phyloP scores from a whole-genome alignment of 2,113 vertebrate genomes.

The Cavia aperea region DNA sequence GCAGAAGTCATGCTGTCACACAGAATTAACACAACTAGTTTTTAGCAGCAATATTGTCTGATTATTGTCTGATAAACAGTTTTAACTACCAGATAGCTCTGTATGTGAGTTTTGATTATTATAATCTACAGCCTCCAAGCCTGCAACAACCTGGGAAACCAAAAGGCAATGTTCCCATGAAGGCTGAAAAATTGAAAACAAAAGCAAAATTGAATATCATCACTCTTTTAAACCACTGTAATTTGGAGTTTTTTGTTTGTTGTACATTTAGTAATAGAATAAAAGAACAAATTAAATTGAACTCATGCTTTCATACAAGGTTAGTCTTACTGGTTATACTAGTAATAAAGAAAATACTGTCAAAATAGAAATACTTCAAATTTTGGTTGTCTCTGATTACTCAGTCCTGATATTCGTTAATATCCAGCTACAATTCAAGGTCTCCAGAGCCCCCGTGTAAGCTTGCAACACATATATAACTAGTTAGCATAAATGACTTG shows the following conservation, averaged over 20 bases:
- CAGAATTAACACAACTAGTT: neutral
- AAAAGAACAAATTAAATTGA: neutral
- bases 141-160: neutral
- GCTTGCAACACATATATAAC: neutral
- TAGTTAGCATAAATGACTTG: neutral
- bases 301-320: neutral
- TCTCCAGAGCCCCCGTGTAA: neutral
- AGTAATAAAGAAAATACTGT: neutral
- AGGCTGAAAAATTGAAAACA: neutral
- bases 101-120: neutral
- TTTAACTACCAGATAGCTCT: neutral
- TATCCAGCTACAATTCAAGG: neutral
- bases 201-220: neutral
- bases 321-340: neutral
- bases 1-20: neutral
- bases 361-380: neutral
- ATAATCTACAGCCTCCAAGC: neutral
- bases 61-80: neutral
- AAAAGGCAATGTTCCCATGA: fast-evolving
- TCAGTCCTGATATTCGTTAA: neutral
- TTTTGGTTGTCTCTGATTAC: neutral
- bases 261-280: neutral
- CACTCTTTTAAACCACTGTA: neutral
- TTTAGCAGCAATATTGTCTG: neutral
- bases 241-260: neutral